Percentiles rank a stretch among this genome's conserved stretches.
phyloP scores from a whole-genome alignment of 2,797 vertebrate genomes.

The Lates japonicus region DNA sequence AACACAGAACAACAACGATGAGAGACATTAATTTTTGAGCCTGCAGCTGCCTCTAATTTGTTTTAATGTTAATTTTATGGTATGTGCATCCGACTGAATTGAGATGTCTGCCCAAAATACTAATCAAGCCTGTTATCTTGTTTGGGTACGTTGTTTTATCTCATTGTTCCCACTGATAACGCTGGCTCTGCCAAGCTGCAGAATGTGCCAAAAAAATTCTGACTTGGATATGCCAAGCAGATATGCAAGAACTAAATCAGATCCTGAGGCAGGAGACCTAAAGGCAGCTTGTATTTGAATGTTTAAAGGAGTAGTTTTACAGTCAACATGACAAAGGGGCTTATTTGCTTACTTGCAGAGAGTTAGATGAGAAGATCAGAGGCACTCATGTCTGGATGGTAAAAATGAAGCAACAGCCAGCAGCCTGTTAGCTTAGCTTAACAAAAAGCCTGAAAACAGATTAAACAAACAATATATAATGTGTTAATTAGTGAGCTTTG shows the following conservation, averaged over 20 bases:
- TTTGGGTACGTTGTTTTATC: slow-evolving; percentile 4
- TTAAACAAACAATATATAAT: too few species aligned
- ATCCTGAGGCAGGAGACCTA: neutral
- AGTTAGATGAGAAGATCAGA: too few species aligned
- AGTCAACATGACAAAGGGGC: too few species aligned
- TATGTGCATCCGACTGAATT: slow-evolving; percentile 28
- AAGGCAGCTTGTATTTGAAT: too few species aligned
- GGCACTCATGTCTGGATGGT: too few species aligned
- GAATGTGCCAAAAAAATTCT: neutral
- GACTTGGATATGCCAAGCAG: neutral
- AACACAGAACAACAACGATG: neutral
- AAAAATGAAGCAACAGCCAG: too few species aligned
- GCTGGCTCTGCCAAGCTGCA: neutral
- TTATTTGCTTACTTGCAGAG: too few species aligned
- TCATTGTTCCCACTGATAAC: neutral
- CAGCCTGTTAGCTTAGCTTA: too few species aligned
- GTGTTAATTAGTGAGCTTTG: neutral
- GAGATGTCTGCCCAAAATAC: slow-evolving; percentile 11
- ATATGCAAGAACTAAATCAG: neutral
- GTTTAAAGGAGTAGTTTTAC: too few species aligned
- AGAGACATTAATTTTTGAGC: neutral
- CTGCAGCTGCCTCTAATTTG: slow-evolving; percentile 12
- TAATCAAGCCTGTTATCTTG: neutral
- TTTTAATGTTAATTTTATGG: slow-evolving; percentile 36
- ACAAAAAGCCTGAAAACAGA: too few species aligned